phyloP scores from a whole-genome alignment of 1,140 invertebrate genomes.

The Sinonovacula constricta region DNA sequence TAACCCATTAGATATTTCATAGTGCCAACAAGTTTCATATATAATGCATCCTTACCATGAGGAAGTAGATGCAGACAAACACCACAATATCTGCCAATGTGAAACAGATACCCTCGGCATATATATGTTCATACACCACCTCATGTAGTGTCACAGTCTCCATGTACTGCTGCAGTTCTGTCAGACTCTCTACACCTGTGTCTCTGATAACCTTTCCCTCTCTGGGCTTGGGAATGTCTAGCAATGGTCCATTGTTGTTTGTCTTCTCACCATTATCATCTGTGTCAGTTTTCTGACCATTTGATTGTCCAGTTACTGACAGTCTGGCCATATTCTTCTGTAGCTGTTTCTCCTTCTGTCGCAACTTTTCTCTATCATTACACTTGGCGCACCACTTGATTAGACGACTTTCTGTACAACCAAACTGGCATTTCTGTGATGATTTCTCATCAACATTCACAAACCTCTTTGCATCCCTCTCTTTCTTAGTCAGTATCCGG shows the following conservation, averaged over 20 bases:
- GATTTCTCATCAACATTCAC: background rate
- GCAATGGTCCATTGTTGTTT: no score
- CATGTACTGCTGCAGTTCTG: constrained; percentile 51
- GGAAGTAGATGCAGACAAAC: constrained; percentile 85
- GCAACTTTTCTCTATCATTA: constrained; percentile 40
- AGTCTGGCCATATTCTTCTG: constrained; percentile 22
- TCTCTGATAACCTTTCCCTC: background rate
- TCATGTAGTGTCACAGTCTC: constrained; percentile 60
- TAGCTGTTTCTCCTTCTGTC: constrained; percentile 16
- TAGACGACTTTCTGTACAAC: constrained; percentile 33
- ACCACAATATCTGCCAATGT: constrained; percentile 92
- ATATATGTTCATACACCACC: constrained; percentile 82
- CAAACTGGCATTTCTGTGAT: constrained; percentile 18
- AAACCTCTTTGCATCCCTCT: constrained; percentile 33
- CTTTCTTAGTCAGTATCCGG: constrained; percentile 12
- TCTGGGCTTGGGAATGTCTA: background rate
- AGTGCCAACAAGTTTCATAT: no score
- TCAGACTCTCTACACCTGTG: background rate
- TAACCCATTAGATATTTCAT: no score
- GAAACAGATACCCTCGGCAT: constrained; percentile 90
- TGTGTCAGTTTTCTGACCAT: background rate
- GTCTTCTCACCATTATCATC: background rate
- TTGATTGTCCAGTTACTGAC: background rate
- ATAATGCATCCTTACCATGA: constrained; percentile 82
- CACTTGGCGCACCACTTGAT: constrained; percentile 49